Percentiles rank a stretch among this genome's conserved stretches.
Conservation (phyloP, 2,113 vertebrate genomes). For the Telmatochromis sp. region DNA sequence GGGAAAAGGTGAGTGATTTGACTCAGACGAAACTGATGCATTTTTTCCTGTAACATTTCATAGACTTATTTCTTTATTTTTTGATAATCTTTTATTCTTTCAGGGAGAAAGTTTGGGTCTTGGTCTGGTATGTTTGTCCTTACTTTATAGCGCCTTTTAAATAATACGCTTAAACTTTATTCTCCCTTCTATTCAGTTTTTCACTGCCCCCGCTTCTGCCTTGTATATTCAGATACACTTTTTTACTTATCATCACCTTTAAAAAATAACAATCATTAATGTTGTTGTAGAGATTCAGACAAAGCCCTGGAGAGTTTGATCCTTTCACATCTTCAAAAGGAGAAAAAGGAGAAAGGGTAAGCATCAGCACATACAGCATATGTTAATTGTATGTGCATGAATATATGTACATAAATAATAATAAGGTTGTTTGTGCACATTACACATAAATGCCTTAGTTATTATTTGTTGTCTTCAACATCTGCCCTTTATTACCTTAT, state of each 20-base stretch:
- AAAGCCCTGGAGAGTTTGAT: constrained; percentile 55
- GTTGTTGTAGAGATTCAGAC: constrained; percentile 53
- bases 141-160: background rate
- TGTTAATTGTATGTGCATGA: background rate
- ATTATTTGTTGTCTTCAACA: background rate
- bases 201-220: background rate
- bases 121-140: constrained; percentile 64
- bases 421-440: background rate
- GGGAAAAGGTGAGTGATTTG: constrained; percentile 68
- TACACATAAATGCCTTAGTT: background rate
- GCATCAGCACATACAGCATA: background rate
- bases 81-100: background rate
- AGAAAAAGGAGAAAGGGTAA: constrained; percentile 82
- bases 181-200: background rate
- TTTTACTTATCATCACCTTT: background rate
- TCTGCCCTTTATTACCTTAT: background rate
- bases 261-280: background rate
- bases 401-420: background rate
- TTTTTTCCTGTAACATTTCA: background rate
- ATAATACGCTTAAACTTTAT: background rate
- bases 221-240: background rate
- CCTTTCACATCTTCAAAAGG: constrained; percentile 76
- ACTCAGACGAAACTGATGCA: background rate
- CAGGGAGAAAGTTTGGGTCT: constrained; percentile 52
- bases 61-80: background rate